These are phyloP conservation scores for Beris chalybata DNA, from an alignment of 2,888 invertebrate species.

Conservation along the genomic window DNA sequence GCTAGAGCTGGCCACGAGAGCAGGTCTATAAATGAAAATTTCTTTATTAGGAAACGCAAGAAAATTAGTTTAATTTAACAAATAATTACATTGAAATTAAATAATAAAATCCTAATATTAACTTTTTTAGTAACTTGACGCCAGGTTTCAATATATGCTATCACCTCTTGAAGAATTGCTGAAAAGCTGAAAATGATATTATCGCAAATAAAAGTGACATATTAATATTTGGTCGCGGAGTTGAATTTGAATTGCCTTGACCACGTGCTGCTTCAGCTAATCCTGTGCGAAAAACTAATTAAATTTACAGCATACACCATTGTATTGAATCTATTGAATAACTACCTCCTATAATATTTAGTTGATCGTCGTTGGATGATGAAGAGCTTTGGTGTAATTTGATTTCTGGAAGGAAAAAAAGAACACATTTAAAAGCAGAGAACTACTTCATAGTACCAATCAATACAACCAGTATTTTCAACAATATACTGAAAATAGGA, in stretches of 20 bases:
- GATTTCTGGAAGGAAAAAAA: slow-evolving; percentile 48
- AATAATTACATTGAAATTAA: no score
- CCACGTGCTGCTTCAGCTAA: slow-evolving; percentile 41
- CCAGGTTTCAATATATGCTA: no score
- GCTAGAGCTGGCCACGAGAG: no score
- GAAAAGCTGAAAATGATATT: not conserved
- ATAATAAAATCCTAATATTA: no score
- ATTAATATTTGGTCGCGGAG: slow-evolving; percentile 11
- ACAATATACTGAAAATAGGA: no score
- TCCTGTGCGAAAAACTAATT: slow-evolving; percentile 35
- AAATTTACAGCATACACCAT: slow-evolving; percentile 12
- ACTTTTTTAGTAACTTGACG: no score
- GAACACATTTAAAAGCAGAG: not conserved
- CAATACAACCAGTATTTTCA: no score
- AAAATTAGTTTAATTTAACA: no score
- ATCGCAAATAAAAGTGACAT: not conserved
- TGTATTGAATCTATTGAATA: not conserved
- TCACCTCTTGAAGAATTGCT: no score
- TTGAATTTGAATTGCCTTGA: slow-evolving; percentile 39
- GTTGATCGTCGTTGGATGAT: slow-evolving; percentile 53
- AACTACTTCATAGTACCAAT: no score
- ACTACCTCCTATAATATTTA: slow-evolving; percentile 49
- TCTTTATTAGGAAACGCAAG: no score
- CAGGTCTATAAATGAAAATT: no score
- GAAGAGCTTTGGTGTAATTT: slow-evolving; percentile 55